A percentile compares a stretch with the other conserved stretches of the same genome.
Conservation (phyloP, 2,113 vertebrate genomes). For the Sardina pilchardus region DNA sequence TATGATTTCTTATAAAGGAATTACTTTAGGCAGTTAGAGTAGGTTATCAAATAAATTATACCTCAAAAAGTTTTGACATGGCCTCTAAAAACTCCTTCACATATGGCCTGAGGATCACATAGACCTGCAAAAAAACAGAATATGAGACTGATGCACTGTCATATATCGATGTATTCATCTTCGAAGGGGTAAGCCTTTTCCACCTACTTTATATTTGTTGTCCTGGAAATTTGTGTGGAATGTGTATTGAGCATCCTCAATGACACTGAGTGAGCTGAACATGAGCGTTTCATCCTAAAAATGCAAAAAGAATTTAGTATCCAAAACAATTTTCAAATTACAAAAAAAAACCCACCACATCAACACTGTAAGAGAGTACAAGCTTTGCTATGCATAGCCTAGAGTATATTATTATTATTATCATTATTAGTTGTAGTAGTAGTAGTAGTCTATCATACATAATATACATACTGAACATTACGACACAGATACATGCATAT, state of each 20-base stretch:
- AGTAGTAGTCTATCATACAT: too few relatives aligned
- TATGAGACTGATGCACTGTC: not conserved
- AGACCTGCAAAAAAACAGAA: constrained; percentile 63
- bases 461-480: too few relatives aligned
- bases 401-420: too few relatives aligned
- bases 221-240: constrained; percentile 65
- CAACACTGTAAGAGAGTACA: too few relatives aligned
- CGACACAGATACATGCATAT: too few relatives aligned
- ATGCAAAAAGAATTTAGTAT: not conserved
- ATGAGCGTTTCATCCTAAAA: constrained; percentile 78
- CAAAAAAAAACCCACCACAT: too few relatives aligned
- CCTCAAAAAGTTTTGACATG: constrained; percentile 78
- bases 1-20: not conserved
- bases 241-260: constrained; percentile 72
- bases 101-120: constrained; percentile 75
- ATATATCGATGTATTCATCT: not conserved
- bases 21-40: not conserved
- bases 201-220: constrained; percentile 72
- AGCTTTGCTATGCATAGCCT: too few relatives aligned
- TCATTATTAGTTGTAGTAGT: too few relatives aligned
- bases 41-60: constrained; percentile 42
- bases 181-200: not conserved
- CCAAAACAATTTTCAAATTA: not conserved
- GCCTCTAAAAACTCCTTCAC: constrained; percentile 77
- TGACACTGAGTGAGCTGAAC: constrained; percentile 73